phyloP scores from a whole-genome alignment of 2,888 invertebrate species.

The Philopedon plagiatum region DNA sequence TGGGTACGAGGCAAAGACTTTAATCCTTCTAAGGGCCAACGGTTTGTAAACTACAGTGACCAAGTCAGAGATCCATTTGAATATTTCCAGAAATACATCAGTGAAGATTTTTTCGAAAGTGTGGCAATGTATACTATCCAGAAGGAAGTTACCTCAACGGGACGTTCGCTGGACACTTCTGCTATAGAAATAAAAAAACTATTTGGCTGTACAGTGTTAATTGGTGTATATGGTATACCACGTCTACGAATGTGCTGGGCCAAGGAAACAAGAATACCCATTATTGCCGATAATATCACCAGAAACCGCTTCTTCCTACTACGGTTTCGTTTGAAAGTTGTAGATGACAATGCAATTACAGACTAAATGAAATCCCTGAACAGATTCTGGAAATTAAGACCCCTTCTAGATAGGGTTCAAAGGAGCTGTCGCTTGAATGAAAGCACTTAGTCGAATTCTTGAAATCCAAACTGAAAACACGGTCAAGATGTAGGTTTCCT shows the following conservation, averaged over 20 bases:
- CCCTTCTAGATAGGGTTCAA: conserved; percentile 44
- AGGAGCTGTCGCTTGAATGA: conserved; percentile 41
- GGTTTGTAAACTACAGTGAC: too few species aligned
- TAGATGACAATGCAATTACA: conserved; percentile 26
- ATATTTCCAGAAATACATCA: conserved; percentile 40
- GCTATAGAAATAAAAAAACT: background rate
- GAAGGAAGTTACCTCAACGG: conserved; percentile 19
- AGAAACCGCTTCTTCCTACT: conserved; percentile 32
- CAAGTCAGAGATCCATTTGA: conserved; percentile 28
- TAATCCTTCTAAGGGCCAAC: too few species aligned
- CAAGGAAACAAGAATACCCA: conserved; percentile 30
- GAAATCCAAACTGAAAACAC: too few species aligned
- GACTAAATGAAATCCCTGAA: conserved; percentile 32
- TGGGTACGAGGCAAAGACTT: too few species aligned
- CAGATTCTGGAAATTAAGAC: conserved; percentile 51
- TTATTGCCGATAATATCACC: conserved; percentile 29
- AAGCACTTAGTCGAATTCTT: too few species aligned
- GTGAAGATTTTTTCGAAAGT: conserved; percentile 29
- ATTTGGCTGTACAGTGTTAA: conserved; percentile 41
- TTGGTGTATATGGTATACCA: conserved; percentile 40
- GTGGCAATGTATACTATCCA: conserved; percentile 42
- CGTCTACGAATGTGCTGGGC: conserved; percentile 37
- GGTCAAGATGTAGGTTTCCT: too few species aligned
- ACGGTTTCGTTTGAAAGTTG: conserved; percentile 24
- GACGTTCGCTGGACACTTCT: background rate